Evolutionary conservation across 2,888 invertebrate genomes (phyloP).

Genomic region (Agrochola litura): DNA sequence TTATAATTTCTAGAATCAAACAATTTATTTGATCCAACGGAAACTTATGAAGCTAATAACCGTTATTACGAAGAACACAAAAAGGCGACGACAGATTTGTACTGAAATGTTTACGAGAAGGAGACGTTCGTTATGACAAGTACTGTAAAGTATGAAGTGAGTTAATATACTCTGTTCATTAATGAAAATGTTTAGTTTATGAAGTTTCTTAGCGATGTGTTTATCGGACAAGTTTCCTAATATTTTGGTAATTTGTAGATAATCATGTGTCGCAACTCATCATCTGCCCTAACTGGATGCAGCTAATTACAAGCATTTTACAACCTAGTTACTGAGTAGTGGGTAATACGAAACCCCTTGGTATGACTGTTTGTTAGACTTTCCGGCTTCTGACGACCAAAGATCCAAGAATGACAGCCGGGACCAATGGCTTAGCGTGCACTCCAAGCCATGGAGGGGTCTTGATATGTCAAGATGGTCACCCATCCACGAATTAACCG

Average conservation of each 20-base stretch:
- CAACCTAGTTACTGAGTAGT: no score
- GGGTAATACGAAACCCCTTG: no score
- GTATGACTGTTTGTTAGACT: no score
- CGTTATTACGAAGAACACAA: conserved; percentile 45
- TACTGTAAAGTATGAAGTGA: conserved; percentile 58
- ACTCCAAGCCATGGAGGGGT: no score
- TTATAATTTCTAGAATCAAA: conserved; percentile 4
- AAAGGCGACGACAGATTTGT: conserved; percentile 48
- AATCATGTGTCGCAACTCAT: background rate
- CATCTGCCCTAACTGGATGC: no score
- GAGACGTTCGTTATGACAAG: conserved; percentile 66
- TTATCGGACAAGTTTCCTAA: background rate
- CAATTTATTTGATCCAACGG: conserved; percentile 33
- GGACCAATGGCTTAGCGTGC: no score
- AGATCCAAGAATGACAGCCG: no score
- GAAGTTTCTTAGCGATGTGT: conserved; percentile 4
- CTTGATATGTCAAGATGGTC: no score
- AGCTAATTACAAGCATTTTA: no score
- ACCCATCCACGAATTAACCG: no score
- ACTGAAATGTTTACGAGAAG: conserved; percentile 69
- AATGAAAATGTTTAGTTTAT: conserved; percentile 27
- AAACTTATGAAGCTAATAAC: conserved; percentile 46
- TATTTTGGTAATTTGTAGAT: background rate
- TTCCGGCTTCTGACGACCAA: no score
- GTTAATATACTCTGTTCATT: conserved; percentile 36